Evolutionary conservation across 2,888 invertebrate species (phyloP).

Genomic region (Euproctis similis): DNA sequence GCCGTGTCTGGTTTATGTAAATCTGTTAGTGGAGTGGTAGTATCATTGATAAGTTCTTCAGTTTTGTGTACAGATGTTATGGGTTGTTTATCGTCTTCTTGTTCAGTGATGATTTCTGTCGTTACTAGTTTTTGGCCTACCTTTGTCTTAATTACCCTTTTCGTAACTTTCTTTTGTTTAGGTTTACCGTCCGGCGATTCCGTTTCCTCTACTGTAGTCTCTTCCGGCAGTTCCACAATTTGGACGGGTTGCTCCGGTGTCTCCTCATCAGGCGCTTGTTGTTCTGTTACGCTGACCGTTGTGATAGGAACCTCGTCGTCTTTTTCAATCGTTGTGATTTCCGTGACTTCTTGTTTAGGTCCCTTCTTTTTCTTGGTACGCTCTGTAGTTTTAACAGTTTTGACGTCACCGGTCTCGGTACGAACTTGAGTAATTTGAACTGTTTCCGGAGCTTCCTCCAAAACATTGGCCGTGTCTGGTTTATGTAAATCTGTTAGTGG

Average conservation of each 20-base stretch:
- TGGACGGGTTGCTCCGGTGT: slow-evolving; percentile 17
- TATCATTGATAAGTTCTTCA: slow-evolving; percentile 5
- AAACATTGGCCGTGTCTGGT: neutral
- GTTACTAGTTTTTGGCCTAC: slow-evolving; percentile 8
- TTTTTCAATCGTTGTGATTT: slow-evolving; percentile 4
- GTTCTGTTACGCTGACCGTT: slow-evolving; percentile 7
- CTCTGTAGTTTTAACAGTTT: neutral
- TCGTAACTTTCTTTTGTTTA: slow-evolving; percentile 24
- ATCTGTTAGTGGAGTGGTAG: slow-evolving; percentile 4
- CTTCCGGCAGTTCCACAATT: slow-evolving; percentile 29
- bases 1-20: slow-evolving; percentile 3
- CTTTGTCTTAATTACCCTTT: slow-evolving; percentile 9
- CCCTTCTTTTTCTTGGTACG: slow-evolving; percentile 28
- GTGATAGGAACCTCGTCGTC: slow-evolving; percentile 10
- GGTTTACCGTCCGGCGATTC: slow-evolving; percentile 25
- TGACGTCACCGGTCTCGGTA: neutral
- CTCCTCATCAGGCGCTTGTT: slow-evolving; percentile 33
- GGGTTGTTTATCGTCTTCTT: slow-evolving; percentile 16
- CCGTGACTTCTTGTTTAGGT: slow-evolving; percentile 4
- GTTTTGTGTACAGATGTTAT: neutral
- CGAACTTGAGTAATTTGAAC: slow-evolving; percentile 27
- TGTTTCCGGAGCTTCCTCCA: slow-evolving; percentile 18
- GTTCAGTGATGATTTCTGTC: slow-evolving; percentile 6
- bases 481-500: slow-evolving; percentile 1
- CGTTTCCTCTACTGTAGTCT: slow-evolving; percentile 14